A percentile compares a stretch with the other conserved stretches of the same genome.
These are phyloP conservation scores for Caracal caracal DNA, from an alignment of 2,113 vertebrate species.

Conservation along the genomic window DNA sequence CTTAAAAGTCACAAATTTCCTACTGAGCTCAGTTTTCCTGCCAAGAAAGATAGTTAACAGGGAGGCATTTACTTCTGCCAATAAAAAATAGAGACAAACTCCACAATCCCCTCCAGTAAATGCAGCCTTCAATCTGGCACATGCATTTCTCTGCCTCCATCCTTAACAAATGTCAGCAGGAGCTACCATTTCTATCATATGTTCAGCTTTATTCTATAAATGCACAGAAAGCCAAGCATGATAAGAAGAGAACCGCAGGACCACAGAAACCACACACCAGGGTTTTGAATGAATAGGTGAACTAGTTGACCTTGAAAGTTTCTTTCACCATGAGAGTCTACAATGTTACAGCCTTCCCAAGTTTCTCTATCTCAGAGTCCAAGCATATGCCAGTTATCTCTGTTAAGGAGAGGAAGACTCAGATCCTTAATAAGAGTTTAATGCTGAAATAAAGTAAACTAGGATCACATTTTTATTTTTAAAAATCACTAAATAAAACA, in stretches of 20 bases:
- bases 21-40: not conserved
- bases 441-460: slow-evolving; percentile 34
- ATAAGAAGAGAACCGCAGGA: not conserved
- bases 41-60: not conserved
- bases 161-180: not conserved
- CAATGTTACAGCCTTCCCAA: not conserved
- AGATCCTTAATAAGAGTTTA: not conserved
- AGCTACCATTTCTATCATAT: not conserved
- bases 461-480: not conserved
- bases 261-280: not conserved
- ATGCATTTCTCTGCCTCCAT: not conserved
- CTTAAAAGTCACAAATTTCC: not conserved
- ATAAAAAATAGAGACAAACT: not conserved
- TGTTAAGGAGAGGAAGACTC: not conserved
- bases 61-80: not conserved
- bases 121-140: not conserved
- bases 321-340: not conserved
- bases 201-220: not conserved
- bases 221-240: not conserved
- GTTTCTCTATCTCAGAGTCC: not conserved
- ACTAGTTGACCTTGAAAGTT: slow-evolving; percentile 13
- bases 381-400: not conserved
- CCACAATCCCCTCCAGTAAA: not conserved
- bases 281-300: not conserved
- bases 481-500: slow-evolving; percentile 32